Conservation (phyloP, 2,888 invertebrate species). For the Nycteola revayana region DNA sequence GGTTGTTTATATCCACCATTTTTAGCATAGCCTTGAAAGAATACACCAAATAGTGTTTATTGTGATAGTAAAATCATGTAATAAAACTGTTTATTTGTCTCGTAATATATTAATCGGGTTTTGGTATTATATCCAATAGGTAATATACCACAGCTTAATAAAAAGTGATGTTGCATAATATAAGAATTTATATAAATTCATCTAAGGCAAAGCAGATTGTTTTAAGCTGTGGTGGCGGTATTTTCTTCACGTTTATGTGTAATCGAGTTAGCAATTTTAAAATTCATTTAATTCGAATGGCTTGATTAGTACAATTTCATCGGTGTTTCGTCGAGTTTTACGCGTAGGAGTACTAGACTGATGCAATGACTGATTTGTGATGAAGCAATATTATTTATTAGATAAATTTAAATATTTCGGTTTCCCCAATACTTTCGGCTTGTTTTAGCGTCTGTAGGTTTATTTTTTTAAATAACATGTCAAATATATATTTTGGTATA, state of each 20-base stretch:
- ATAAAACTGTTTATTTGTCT: slow-evolving; percentile 24
- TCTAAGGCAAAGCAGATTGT: not conserved
- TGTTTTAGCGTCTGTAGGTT: slow-evolving; percentile 4
- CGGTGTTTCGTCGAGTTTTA: slow-evolving; percentile 36
- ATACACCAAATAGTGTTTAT: slow-evolving; percentile 55
- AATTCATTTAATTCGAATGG: slow-evolving; percentile 30
- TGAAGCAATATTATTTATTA: slow-evolving; percentile 79
- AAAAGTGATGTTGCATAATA: not conserved
- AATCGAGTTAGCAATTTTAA: slow-evolving; percentile 18
- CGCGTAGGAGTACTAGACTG: slow-evolving; percentile 66
- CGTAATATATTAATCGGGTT: slow-evolving; percentile 26
- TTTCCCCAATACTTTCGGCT: slow-evolving; percentile 23
- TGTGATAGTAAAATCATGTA: slow-evolving; percentile 38
- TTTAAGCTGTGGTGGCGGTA: slow-evolving; percentile 23
- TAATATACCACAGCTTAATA: slow-evolving; percentile 23
- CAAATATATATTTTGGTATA: slow-evolving; percentile 25
- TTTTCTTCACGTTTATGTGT: slow-evolving; percentile 10
- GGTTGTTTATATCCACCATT: slow-evolving; percentile 27
- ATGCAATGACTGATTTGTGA: slow-evolving; percentile 75
- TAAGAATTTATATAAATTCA: not conserved
- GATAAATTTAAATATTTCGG: slow-evolving; percentile 53
- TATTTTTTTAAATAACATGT: slow-evolving; percentile 15
- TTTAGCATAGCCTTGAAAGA: slow-evolving; percentile 43
- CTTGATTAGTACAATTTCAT: slow-evolving; percentile 43
- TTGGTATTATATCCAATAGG: slow-evolving; percentile 19